Conservation (phyloP, 1,140 invertebrate species). For the Drosophila varians region DNA sequence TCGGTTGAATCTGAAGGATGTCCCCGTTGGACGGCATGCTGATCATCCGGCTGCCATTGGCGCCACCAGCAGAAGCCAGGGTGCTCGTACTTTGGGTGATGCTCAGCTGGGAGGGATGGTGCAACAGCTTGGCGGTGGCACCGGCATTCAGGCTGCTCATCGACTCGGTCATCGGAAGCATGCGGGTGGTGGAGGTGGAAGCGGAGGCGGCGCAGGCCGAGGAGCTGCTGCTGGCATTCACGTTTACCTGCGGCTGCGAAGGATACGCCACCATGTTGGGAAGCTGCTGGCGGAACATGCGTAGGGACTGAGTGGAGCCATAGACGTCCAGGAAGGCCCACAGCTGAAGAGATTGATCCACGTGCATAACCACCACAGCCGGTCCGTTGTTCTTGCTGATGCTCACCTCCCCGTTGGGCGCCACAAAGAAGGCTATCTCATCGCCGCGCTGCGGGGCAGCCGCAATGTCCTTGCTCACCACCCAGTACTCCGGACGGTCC, state of each 20-base stretch:
- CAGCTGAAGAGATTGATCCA: constrained; percentile 93
- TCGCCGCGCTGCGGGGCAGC: constrained; percentile 92
- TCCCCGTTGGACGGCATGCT: constrained; percentile 84
- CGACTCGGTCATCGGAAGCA: constrained; percentile 83
- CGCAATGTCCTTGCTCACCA: constrained; percentile 96
- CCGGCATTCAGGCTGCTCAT: constrained; percentile 84
- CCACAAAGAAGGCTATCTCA: constrained; percentile 95
- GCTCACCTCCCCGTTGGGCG: constrained; percentile 92
- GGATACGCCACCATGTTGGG: constrained; percentile 81
- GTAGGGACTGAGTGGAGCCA: constrained; percentile 94
- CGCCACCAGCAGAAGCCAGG: constrained; percentile 58
- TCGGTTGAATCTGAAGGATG: constrained; percentile 87
- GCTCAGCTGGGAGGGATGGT: constrained; percentile 62
- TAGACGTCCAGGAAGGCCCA: constrained; percentile 99
- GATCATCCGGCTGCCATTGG: constrained; percentile 83
- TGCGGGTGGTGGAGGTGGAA: constrained; percentile 42
- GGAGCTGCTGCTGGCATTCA: constrained; percentile 32
- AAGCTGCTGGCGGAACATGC: constrained; percentile 85
- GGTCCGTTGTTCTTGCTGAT: constrained; percentile 94
- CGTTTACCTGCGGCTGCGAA: constrained; percentile 66
- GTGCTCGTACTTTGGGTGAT: constrained; percentile 67
- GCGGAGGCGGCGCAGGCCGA: constrained; percentile 28
- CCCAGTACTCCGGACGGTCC: constrained; percentile 98
- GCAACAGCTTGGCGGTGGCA: constrained; percentile 77
- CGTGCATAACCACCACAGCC: constrained; percentile 94